phyloP scores from a whole-genome alignment of 2,797 vertebrate genomes.

The Chrosomus eos region DNA sequence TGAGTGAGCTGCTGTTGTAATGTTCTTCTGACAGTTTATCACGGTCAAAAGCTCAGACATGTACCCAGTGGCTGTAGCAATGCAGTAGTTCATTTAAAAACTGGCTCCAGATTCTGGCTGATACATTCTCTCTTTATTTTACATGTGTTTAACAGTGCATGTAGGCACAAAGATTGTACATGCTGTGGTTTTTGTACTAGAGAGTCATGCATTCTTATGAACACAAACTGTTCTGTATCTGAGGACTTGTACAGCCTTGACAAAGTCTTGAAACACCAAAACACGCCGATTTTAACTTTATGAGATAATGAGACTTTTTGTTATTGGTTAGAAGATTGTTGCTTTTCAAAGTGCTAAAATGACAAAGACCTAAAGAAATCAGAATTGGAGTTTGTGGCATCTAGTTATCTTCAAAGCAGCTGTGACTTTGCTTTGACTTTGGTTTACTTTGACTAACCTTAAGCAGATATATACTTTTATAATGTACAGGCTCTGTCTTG shows the following conservation, averaged over 20 bases:
- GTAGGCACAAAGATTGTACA: not conserved
- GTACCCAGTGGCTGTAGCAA: conserved; percentile 9
- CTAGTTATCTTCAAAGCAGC: not conserved
- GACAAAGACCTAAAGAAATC: not conserved
- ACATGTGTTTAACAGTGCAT: not conserved
- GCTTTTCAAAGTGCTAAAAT: not conserved
- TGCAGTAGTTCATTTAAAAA: conserved; percentile 40
- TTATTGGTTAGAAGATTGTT: not conserved
- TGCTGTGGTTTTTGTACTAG: not conserved
- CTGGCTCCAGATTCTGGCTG: not conserved
- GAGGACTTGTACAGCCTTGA: not conserved
- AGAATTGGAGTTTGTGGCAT: not conserved
- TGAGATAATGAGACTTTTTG: not conserved
- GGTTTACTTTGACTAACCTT: not conserved
- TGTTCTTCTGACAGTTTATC: not conserved
- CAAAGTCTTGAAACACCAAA: not conserved
- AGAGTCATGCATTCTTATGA: not conserved
- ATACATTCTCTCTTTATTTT: not conserved
- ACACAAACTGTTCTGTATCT: not conserved
- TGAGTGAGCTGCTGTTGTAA: not conserved
- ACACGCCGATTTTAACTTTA: not conserved
- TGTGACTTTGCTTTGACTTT: not conserved
- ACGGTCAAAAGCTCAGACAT: not conserved
- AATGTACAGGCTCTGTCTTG: not conserved
- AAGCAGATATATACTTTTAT: not conserved